Percentiles rank a stretch among this genome's conserved stretches.
phyloP scores from a whole-genome alignment of 2,113 vertebrate genomes.

The Varanus salvator region DNA sequence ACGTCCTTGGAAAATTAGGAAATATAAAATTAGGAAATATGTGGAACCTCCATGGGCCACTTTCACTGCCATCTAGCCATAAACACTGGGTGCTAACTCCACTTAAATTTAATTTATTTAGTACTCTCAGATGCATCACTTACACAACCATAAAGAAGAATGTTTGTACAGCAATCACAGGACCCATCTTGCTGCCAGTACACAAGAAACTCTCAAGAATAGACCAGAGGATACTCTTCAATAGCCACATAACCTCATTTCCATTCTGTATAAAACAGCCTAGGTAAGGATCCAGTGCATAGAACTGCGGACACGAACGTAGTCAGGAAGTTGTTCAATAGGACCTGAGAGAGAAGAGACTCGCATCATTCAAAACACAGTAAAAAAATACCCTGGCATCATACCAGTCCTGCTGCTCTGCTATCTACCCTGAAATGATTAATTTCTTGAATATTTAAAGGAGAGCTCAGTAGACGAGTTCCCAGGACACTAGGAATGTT shows the following conservation, averaged over 20 bases:
- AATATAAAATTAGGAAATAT: background rate
- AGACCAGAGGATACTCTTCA: background rate
- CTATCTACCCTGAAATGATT: background rate
- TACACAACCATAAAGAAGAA: slow-evolving; percentile 32
- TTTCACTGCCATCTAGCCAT: background rate
- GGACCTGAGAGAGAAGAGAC: slow-evolving; percentile 83
- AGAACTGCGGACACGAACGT: slow-evolving; percentile 92
- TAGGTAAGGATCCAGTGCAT: slow-evolving; percentile 97
- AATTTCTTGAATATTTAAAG: slow-evolving; percentile 3
- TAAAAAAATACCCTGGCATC: background rate
- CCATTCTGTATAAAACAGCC: slow-evolving; percentile 35
- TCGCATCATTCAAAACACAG: slow-evolving; percentile 34
- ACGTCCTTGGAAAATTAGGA: background rate
- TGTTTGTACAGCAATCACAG: slow-evolving; percentile 23
- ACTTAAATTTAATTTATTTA: slow-evolving; percentile 49
- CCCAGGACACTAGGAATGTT: rapidly evolving
- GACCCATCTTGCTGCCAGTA: slow-evolving; percentile 24
- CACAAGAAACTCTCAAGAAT: slow-evolving; percentile 30
- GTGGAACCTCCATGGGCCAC: background rate
- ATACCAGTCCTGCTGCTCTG: background rate
- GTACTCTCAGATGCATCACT: slow-evolving; percentile 47
- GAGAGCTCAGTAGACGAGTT: background rate
- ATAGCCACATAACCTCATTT: slow-evolving; percentile 27
- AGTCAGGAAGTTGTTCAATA: slow-evolving; percentile 91
- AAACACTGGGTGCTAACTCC: slow-evolving; percentile 28